Evolutionary conservation across 1,140 invertebrate genomes (phyloP).

Genomic region (Brachionus sp.): DNA sequence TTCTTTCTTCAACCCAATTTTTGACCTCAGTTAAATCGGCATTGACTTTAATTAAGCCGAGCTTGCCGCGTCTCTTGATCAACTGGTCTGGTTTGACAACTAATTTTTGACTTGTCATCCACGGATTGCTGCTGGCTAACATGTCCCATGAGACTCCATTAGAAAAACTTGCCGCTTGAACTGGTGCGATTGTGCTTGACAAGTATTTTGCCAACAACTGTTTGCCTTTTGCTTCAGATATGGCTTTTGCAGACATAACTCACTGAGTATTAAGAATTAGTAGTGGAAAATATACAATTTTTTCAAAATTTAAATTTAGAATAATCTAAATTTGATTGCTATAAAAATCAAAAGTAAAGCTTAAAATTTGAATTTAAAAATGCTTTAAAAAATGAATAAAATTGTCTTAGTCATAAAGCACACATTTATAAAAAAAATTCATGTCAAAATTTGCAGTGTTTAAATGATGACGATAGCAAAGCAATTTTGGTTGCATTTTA

Average conservation of each 20-base stretch:
- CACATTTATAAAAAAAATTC: neutral
- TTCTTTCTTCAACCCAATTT: slow-evolving; percentile 81
- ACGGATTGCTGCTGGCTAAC: neutral
- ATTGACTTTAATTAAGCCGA: slow-evolving; percentile 93
- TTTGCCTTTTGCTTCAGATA: slow-evolving; percentile 91
- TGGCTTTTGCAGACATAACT: slow-evolving; percentile 93
- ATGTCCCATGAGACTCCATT: neutral
- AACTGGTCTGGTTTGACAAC: slow-evolving; percentile 98
- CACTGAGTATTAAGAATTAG: neutral
- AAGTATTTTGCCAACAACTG: slow-evolving; percentile 83
- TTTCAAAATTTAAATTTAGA: neutral
- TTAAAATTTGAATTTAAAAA: neutral
- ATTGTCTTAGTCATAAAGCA: neutral
- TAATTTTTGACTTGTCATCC: slow-evolving; percentile 61
- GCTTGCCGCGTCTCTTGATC: slow-evolving; percentile 93
- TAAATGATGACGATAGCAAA: slow-evolving; percentile 17
- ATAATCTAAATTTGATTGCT: neutral
- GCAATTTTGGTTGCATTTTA: neutral
- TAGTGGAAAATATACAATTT: neutral
- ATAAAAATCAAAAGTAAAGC: neutral
- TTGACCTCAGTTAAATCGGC: slow-evolving; percentile 72
- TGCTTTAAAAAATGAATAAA: neutral
- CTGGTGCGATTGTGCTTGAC: slow-evolving; percentile 55
- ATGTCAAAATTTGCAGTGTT: neutral
- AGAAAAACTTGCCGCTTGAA: neutral